Conservation (phyloP, 2,888 invertebrate species). For the Nasonovia ribisnigri region DNA sequence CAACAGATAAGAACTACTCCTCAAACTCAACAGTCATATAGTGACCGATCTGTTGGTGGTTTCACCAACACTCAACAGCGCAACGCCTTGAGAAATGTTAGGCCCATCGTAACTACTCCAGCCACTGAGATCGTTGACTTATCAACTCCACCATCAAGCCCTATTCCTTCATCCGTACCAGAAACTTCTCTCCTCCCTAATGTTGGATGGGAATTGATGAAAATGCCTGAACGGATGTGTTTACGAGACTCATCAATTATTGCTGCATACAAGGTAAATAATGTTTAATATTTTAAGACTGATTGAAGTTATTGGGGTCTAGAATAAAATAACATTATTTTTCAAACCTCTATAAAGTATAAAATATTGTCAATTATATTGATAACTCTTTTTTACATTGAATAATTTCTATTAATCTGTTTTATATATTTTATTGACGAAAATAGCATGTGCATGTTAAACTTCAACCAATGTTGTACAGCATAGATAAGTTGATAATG, state of each 20-base stretch:
- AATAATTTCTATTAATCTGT: no score
- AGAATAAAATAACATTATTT: neutral
- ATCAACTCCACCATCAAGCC: conserved; percentile 72
- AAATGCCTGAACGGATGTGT: conserved; percentile 31
- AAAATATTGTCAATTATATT: neutral
- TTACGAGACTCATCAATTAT: neutral
- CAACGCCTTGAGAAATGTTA: neutral
- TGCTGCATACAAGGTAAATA: conserved; percentile 51
- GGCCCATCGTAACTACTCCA: conserved; percentile 62
- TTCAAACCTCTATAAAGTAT: neutral
- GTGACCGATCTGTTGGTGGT: neutral
- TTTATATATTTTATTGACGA: neutral
- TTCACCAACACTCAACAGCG: conserved; percentile 51
- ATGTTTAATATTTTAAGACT: neutral
- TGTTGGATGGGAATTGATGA: conserved; percentile 7
- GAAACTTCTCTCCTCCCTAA: neutral
- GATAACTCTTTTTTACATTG: neutral
- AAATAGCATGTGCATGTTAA: neutral
- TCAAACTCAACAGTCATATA: neutral
- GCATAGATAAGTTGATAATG: neutral
- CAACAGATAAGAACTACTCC: neutral
- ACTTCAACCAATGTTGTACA: neutral
- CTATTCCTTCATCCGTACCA: conserved; percentile 65
- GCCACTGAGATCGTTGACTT: conserved; percentile 73
- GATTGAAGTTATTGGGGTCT: neutral